Base-by-base conservation (phyloP, 2,888 invertebrate species). In the Phyto melanocephala region DNA sequence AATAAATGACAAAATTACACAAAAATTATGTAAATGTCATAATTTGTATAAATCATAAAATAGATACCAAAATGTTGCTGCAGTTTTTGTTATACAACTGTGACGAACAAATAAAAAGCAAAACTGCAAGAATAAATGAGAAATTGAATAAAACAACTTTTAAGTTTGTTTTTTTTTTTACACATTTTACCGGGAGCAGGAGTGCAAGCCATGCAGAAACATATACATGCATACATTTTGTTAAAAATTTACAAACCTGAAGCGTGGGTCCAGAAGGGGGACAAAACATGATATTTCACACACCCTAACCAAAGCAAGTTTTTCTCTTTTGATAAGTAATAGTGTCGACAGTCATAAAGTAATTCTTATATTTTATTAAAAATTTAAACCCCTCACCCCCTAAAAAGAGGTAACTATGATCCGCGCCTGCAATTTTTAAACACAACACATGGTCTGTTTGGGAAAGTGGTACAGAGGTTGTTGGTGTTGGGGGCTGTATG, bases 1-100 rank as follows among this genome's bases (percentile, higher is more conserved):
- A 62, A 79, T 65, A 62, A 76, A 72, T 72, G 47, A 72, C 52
- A 81, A 77, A 60, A 75, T 74, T 77, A 81, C 68, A 75, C 58
- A 78, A 78, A 82, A 52, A 79, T 79, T 79, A 82, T 82, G 82
- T 82, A 82, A 75, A 79, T 79, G 79, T 79, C 82, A 82, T 79
- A 68, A 75, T 82, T 79, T 68, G 56, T 63, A 47, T 81, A 74
- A 79, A 74, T 79, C 79, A 79, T 67, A 70, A 56, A 60, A 63
- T 62, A 70, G 70, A 67, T 68, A 40, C 20, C 37, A 56, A 63
- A 62, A 54, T 71, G 56, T 72, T 45, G 8, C 33, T 65, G 35
- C 17, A 28, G 28, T 28, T 28, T 28, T 28, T 28, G 28, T 28
- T 28, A 5, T 28, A 6, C 28, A 3, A 62, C 13, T 15, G 13